phyloP scores from a whole-genome alignment of 2,797 vertebrate genomes.

The Phaenicophaeus curvirostris region DNA sequence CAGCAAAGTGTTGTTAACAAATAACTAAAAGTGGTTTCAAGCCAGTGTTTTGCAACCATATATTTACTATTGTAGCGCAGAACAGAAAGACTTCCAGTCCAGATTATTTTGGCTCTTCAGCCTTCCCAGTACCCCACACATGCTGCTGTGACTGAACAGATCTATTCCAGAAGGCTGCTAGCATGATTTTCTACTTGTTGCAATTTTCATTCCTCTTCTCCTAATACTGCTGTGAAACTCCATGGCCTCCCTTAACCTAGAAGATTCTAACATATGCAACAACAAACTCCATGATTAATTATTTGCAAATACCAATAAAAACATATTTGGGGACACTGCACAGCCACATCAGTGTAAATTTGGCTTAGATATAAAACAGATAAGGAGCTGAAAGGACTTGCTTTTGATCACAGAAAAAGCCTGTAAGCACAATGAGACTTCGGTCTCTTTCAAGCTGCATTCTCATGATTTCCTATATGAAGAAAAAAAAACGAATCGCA shows the following conservation, averaged over 20 bases:
- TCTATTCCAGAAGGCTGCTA: not conserved
- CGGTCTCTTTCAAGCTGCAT: not conserved
- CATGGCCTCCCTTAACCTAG: not conserved
- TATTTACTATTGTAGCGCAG: not conserved
- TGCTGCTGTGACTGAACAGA: not conserved
- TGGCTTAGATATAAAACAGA: not conserved
- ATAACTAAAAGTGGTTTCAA: not conserved
- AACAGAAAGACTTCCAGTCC: not conserved
- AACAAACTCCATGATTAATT: not conserved
- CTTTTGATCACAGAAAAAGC: not conserved
- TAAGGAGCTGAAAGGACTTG: not conserved
- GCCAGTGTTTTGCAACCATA: not conserved
- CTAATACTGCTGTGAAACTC: not conserved
- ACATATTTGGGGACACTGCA: not conserved
- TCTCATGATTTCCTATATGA: not conserved
- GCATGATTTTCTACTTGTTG: not conserved
- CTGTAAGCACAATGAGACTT: not conserved
- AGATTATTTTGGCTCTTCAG: not conserved
- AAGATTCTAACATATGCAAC: not conserved
- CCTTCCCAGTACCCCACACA: accelerated
- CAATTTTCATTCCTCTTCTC: not conserved
- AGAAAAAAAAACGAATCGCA: not conserved
- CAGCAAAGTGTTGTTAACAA: not conserved
- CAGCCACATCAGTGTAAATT: not conserved
- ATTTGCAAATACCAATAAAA: slow-evolving; percentile 3